Percentiles rank a stretch among this genome's conserved stretches.
These are phyloP conservation scores for Plectus sambesii DNA, from an alignment of 1,140 invertebrate species.

Conservation along the genomic window DNA sequence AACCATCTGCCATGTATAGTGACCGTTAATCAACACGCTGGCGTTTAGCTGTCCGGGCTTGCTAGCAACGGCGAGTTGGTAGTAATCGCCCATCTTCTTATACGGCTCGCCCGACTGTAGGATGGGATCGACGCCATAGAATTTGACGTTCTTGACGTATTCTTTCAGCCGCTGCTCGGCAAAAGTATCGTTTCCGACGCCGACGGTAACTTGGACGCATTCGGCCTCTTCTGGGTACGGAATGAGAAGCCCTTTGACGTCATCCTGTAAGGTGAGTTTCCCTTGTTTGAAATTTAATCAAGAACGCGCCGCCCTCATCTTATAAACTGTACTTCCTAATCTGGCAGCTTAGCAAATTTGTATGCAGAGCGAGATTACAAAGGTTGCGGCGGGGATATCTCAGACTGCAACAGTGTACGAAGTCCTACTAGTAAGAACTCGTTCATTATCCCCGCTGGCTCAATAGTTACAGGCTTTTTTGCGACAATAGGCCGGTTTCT, in stretches of 20 bases:
- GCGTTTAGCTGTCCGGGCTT: conserved; percentile 2
- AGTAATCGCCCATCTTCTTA: conserved; percentile 11
- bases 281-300: no score
- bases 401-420: no score
- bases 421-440: no score
- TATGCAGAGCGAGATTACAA: no score
- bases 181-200: conserved; percentile 12
- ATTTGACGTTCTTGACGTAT: conserved; percentile 10
- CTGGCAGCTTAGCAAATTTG: no score
- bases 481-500: no score
- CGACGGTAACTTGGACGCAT: neutral
- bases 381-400: no score
- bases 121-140: conserved; percentile 12
- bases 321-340: neutral
- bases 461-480: no score
- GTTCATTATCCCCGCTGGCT: no score
- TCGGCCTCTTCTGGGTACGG: conserved; percentile 1
- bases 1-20: conserved; percentile 1
- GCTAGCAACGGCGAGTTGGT: neutral
- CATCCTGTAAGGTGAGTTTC: conserved; percentile 3
- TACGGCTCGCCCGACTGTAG: conserved; percentile 8
- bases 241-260: conserved; percentile 6
- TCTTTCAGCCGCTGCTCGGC: conserved; percentile 8
- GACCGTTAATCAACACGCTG: conserved; percentile 7
- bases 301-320: neutral